phyloP scores from a whole-genome alignment of 2,888 invertebrate species.

The Oegoconia quadripuncta region DNA sequence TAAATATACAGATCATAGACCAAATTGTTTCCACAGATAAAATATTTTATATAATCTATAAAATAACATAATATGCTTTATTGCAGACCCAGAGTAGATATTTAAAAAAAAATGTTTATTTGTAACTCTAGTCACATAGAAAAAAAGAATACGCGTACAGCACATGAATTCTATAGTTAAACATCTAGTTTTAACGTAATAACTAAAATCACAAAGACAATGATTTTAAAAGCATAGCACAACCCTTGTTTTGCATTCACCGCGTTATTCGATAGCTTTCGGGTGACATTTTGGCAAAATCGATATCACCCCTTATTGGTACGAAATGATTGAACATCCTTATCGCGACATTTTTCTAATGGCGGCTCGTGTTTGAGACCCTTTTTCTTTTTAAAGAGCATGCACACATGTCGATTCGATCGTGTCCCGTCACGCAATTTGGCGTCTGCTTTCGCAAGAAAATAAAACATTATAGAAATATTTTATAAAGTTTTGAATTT shows the following conservation, averaged over 20 bases:
- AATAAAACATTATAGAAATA: no score
- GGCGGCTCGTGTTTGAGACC: slow-evolving; percentile 72
- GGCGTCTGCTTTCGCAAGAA: no score
- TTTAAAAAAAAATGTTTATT: no score
- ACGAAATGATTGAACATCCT: slow-evolving; percentile 78
- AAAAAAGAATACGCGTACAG: no score
- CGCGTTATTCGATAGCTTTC: slow-evolving; percentile 58
- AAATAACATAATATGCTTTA: no score
- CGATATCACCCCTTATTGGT: slow-evolving; percentile 77
- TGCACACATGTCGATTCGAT: slow-evolving; percentile 35
- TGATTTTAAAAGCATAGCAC: slow-evolving; percentile 4
- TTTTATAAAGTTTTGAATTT: no score
- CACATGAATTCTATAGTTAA: no score
- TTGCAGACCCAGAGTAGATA: no score
- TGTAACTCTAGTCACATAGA: no score
- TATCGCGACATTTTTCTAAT: slow-evolving; percentile 79
- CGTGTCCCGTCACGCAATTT: neutral
- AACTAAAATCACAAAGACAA: neutral
- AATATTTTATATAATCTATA: no score
- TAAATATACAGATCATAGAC: no score
- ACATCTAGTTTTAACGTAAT: neutral
- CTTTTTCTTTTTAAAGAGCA: slow-evolving; percentile 61
- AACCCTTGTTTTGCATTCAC: slow-evolving; percentile 42
- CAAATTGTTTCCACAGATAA: no score
- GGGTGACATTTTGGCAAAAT: slow-evolving; percentile 74